Conservation (phyloP, 2,888 invertebrate genomes). For the Hemistola chrysoprasaria region DNA sequence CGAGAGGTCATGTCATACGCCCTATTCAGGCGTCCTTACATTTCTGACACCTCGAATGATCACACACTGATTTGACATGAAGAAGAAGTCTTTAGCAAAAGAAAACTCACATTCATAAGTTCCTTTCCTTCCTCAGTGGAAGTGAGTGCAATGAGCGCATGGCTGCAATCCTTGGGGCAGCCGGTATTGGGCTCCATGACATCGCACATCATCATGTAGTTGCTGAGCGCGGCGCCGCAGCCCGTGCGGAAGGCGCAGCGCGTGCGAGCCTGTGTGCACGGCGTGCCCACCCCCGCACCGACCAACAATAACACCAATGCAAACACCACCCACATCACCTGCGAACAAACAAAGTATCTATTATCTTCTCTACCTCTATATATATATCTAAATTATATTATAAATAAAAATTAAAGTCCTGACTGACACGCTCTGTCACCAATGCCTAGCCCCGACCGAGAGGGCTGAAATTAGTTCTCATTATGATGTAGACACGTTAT, state of each 20-base stretch:
- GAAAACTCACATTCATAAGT: conserved; percentile 88
- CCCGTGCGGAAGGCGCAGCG: conserved; percentile 89
- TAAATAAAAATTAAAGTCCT: too few relatives aligned
- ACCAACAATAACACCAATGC: conserved; percentile 51
- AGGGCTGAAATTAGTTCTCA: too few relatives aligned
- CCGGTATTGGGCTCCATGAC: conserved; percentile 81
- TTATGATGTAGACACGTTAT: too few relatives aligned
- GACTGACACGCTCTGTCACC: too few relatives aligned
- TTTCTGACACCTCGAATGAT: too few relatives aligned
- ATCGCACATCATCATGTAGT: conserved; percentile 88
- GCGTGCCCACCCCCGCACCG: conserved; percentile 54
- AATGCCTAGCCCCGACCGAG: too few relatives aligned
- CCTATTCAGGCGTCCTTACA: too few relatives aligned
- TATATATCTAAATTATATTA: too few relatives aligned
- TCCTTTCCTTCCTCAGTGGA: conserved; percentile 90
- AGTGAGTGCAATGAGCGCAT: conserved; percentile 89
- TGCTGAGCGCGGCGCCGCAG: conserved; percentile 89
- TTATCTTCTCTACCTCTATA: too few relatives aligned
- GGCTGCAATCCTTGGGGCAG: conserved; percentile 88
- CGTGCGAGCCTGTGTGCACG: conserved; percentile 86
- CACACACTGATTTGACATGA: too few relatives aligned
- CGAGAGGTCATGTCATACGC: too few relatives aligned
- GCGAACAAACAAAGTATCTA: conserved; percentile 15
- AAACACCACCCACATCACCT: conserved; percentile 71
- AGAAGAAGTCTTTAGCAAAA: too few relatives aligned